Base-by-base conservation (phyloP, 1,140 invertebrate genomes). In the Anoplophora glabripennis region DNA sequence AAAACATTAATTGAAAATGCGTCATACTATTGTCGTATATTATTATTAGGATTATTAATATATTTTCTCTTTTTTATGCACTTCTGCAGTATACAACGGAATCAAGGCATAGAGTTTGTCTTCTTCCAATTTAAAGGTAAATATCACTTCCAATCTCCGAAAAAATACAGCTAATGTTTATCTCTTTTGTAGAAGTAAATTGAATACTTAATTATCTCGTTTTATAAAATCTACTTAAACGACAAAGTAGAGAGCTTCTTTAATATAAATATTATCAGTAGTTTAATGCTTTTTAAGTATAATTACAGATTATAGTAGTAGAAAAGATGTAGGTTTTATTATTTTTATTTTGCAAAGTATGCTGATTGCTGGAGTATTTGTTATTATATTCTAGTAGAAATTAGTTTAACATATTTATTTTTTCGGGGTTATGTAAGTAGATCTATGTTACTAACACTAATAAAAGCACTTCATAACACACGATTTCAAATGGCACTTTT, bases 111-210 rank as follows among this genome's bases (percentile, higher is more conserved):
- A 33, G 42, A 68, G 45, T 56, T 40, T 34, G 33, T 41, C 14
- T 52, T 48, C 17, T 42, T 59, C 42, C 40, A 38, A 48, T 56
- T 77, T 59, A 75, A 58, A 71, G 61, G 65, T 67, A 67, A 69
- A 37, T 67, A 66, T 55, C 46, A 4, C 11, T 42, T 15, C 17
- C 21, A 53, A 47, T 8, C 3, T 15, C 4, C 11, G 18, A 21
- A 12, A 46, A 36, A 48, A 48, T 28, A 28, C 21, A 2, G 21
- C 21, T 28, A 28, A 59, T 59, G 58, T 18, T 17, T 12, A 7
- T 49, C 33, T 45, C 18, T 0, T 28, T 42, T 40, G 7, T 21
- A 53, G 15, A 54, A 15, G n/a, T 28, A 51, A 34, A 51, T 36
- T 49, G 35, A 12, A 35, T 8, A n/a, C 37, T 48, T 59, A 35